Evolutionary conservation across 2,113 vertebrate species (phyloP).

Genomic region (Onychostruthus taczanowskii): DNA sequence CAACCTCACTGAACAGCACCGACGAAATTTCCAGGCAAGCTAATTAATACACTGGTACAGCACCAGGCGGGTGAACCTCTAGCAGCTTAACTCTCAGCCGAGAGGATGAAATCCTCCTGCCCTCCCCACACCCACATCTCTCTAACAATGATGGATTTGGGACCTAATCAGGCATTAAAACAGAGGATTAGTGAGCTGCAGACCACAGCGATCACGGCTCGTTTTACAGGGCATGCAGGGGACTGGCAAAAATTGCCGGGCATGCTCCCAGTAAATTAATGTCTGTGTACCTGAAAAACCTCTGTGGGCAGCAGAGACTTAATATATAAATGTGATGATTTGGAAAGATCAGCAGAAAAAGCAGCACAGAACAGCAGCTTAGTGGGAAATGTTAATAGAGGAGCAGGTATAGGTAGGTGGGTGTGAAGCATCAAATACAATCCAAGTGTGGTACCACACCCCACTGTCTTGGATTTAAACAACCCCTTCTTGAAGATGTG

Average conservation of each 20-base stretch:
- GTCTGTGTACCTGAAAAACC: not conserved
- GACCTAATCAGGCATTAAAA: conserved; percentile 61
- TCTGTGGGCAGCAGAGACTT: not conserved
- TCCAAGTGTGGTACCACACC: not conserved
- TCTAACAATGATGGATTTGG: conserved; percentile 46
- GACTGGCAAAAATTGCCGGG: not conserved
- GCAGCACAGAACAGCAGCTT: not conserved
- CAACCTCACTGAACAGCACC: not conserved
- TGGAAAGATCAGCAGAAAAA: not conserved
- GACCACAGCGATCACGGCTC: accelerated
- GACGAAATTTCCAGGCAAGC: not conserved
- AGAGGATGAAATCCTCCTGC: conserved; percentile 42
- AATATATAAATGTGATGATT: not conserved
- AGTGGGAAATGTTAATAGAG: not conserved
- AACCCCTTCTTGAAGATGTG: not conserved
- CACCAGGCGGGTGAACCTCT: not conserved
- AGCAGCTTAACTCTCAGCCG: conserved; percentile 20
- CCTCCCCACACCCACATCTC: conserved; percentile 10
- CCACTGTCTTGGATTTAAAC: not conserved
- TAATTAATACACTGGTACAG: conserved; percentile 24
- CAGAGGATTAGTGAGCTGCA: conserved; percentile 42
- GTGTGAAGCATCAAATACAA: accelerated
- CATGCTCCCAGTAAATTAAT: not conserved
- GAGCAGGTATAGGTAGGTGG: not conserved
- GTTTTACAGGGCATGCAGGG: not conserved